Evolutionary conservation across 2,888 invertebrate genomes (phyloP).

Genomic region (Calliopum simillimum): DNA sequence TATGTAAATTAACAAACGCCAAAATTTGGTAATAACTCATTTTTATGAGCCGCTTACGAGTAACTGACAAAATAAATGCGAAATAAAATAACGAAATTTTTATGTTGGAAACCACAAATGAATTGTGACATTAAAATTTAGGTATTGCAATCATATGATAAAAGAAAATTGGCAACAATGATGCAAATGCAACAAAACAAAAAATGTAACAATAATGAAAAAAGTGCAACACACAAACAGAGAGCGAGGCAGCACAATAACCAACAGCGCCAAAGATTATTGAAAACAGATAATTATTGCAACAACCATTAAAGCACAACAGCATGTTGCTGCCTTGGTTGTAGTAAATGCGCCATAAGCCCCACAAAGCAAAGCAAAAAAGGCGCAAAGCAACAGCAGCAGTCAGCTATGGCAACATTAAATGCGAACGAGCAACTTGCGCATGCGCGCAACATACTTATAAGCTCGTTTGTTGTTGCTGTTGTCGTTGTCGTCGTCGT

Average conservation of each 20-base stretch:
- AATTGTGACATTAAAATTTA: background rate
- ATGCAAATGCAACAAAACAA: background rate
- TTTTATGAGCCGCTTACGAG: background rate
- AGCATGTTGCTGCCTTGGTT: background rate
- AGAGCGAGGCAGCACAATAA: background rate
- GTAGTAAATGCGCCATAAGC: background rate
- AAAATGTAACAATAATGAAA: background rate
- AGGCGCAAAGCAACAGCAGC: background rate
- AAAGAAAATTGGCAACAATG: background rate
- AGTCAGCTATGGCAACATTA: conserved; percentile 21
- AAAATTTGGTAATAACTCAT: conserved; percentile 4
- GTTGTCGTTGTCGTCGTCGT: conserved; percentile 39
- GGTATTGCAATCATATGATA: no score
- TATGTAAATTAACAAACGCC: no score
- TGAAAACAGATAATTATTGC: conserved; percentile 28
- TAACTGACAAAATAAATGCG: background rate
- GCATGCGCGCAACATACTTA: background rate
- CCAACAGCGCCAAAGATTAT: conserved; percentile 30
- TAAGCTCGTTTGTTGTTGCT: conserved; percentile 37
- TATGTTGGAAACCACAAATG: background rate
- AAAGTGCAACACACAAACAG: background rate
- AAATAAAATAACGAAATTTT: background rate
- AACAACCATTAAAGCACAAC: conserved; percentile 16
- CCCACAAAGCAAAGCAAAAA: background rate
- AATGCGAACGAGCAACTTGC: background rate